Percentiles rank a stretch among this genome's conserved stretches.
Conservation (phyloP, 2,888 invertebrate species). For the Agapetus fuscipes region DNA sequence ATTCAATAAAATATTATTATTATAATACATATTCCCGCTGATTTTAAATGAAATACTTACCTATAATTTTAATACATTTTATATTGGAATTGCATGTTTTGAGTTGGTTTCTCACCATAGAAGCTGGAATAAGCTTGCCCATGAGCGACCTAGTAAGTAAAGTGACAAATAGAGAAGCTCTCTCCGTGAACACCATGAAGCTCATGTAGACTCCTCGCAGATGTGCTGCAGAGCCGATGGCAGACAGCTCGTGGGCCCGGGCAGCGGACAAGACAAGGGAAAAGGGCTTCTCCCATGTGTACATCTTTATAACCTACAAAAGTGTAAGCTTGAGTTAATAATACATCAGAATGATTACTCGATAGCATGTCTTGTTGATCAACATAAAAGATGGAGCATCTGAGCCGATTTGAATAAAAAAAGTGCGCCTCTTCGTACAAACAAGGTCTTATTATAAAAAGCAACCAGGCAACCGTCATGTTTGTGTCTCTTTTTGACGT, state of each 20-base stretch:
- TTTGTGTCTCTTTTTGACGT: no score
- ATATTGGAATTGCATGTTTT: not conserved
- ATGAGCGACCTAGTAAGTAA: conserved; percentile 54
- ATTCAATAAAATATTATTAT: no score
- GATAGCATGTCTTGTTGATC: no score
- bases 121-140: conserved; percentile 31
- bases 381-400: not conserved
- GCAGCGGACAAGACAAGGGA: conserved; percentile 56
- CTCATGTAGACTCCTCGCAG: conserved; percentile 44
- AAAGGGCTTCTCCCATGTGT: conserved; percentile 77
- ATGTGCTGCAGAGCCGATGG: conserved; percentile 38
- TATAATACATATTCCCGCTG: no score
- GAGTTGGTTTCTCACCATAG: conserved; percentile 13
- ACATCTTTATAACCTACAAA: conserved; percentile 74
- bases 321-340: no score
- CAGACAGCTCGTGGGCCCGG: conserved; percentile 45
- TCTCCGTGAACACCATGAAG: conserved; percentile 59
- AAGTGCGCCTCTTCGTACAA: no score
- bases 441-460: no score
- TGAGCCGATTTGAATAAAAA: conserved; percentile 3
- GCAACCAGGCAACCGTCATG: no score
- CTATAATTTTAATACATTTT: no score
- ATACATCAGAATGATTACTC: no score
- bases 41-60: no score
- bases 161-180: conserved; percentile 62